phyloP scores from a whole-genome alignment of 2,113 vertebrate genomes.

The Dromiciops gliroides region DNA sequence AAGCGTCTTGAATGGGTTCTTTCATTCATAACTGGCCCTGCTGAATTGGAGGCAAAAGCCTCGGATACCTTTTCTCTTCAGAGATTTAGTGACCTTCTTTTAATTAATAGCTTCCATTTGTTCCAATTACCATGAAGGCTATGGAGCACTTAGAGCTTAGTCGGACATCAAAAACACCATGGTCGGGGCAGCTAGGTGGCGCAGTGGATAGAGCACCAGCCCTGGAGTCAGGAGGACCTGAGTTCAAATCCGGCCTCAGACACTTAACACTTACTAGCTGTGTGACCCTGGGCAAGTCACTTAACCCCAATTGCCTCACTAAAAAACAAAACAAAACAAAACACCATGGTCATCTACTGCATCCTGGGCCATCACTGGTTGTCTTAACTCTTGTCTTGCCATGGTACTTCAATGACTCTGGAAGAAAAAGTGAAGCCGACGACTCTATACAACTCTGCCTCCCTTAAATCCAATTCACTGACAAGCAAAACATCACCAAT shows the following conservation, averaged over 20 bases:
- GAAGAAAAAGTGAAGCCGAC: not conserved
- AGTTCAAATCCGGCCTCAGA: no score
- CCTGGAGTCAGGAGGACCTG: no score
- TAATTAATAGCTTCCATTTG: not conserved
- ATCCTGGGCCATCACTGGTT: not conserved
- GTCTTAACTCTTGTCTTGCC: not conserved
- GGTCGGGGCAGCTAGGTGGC: no score
- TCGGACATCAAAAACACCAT: not conserved
- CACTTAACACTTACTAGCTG: no score
- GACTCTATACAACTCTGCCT: not conserved
- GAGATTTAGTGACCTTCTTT: not conserved
- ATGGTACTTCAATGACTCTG: not conserved
- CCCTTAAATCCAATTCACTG: not conserved
- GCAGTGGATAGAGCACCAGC: no score
- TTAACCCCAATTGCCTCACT: no score
- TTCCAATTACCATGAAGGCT: not conserved
- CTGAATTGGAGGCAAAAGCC: not conserved
- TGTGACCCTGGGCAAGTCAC: no score
- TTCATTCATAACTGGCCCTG: not conserved
- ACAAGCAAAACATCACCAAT: not conserved
- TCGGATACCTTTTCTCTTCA: not conserved
- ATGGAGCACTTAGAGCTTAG: not conserved
- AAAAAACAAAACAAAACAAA: no score
- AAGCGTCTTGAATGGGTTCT: conserved; percentile 1
- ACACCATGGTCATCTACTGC: not conserved